These are phyloP conservation scores for Trichomycterus rosablanca DNA, from an alignment of 2,113 vertebrate species.

Conservation along the genomic window DNA sequence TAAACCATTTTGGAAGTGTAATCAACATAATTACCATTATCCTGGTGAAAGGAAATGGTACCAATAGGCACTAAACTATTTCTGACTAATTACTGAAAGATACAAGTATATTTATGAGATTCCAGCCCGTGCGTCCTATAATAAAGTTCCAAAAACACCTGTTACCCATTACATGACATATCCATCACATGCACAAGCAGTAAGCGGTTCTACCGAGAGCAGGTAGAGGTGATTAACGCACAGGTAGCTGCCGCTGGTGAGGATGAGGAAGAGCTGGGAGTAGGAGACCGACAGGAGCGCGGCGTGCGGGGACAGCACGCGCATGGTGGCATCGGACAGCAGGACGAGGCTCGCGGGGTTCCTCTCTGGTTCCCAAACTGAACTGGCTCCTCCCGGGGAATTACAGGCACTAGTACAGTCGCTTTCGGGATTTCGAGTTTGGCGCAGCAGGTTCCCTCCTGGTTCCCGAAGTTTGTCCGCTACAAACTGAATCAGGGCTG, in stretches of 20 bases:
- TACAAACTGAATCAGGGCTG: conserved; percentile 38
- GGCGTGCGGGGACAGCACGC: conserved; percentile 85
- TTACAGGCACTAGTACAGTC: too few species aligned
- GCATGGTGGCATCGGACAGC: conserved; percentile 80
- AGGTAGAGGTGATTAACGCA: conserved; percentile 64
- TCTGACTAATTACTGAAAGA: too few species aligned
- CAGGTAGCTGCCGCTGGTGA: conserved; percentile 96
- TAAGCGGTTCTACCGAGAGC: conserved; percentile 14
- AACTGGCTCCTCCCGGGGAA: too few species aligned
- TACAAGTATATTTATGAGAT: too few species aligned
- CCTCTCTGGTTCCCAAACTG: background rate
- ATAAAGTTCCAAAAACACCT: conserved; percentile 22
- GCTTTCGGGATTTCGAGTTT: too few species aligned
- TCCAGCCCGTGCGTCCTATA: conserved; percentile 11
- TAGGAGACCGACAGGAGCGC: conserved; percentile 92
- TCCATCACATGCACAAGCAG: background rate
- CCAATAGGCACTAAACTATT: too few species aligned
- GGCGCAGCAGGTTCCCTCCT: too few species aligned
- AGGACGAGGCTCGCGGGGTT: conserved; percentile 29
- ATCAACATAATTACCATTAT: too few species aligned
- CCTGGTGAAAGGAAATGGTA: too few species aligned
- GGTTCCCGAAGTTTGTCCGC: background rate
- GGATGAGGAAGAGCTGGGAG: conserved; percentile 96
- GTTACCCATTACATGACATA: conserved; percentile 5
- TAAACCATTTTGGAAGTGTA: too few species aligned